These are phyloP conservation scores for Caracal caracal DNA, from an alignment of 2,113 vertebrate genomes.

Conservation along the genomic window DNA sequence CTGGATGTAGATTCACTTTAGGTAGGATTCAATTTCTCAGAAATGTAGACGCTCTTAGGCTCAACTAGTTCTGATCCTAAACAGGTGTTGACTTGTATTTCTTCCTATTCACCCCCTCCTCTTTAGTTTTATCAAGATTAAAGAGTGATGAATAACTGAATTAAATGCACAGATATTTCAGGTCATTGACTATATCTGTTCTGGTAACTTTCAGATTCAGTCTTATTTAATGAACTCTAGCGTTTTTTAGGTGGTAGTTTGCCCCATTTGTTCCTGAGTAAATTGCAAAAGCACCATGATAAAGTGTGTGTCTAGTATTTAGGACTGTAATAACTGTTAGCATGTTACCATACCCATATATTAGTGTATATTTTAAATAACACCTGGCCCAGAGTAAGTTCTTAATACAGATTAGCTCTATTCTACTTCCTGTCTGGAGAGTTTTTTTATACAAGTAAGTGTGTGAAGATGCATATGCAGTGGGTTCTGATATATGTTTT, in stretches of 20 bases:
- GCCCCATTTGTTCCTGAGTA: not conserved
- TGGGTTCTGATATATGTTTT: not conserved
- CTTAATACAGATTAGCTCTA: not conserved
- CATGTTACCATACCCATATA: not conserved
- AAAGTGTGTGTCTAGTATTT: not conserved
- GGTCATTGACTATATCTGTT: not conserved
- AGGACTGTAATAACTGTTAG: not conserved
- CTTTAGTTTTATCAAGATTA: constrained; percentile 6
- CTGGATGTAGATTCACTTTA: not conserved
- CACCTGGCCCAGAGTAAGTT: not conserved
- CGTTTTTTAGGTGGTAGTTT: not conserved
- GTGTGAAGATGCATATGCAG: not conserved
- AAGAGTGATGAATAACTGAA: not conserved
- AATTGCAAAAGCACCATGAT: not conserved
- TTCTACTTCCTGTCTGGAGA: not conserved
- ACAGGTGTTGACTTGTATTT: not conserved
- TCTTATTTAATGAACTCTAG: not conserved
- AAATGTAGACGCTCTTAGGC: not conserved
- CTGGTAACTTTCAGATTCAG: not conserved
- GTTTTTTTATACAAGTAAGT: not conserved
- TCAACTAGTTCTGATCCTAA: not conserved
- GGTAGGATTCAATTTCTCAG: not conserved
- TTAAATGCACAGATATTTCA: constrained; percentile 22
- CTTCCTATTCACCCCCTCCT: not conserved
- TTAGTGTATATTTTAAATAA: not conserved